Base-by-base conservation (phyloP, 2,888 invertebrate species). In the Hymenopus coronatus region DNA sequence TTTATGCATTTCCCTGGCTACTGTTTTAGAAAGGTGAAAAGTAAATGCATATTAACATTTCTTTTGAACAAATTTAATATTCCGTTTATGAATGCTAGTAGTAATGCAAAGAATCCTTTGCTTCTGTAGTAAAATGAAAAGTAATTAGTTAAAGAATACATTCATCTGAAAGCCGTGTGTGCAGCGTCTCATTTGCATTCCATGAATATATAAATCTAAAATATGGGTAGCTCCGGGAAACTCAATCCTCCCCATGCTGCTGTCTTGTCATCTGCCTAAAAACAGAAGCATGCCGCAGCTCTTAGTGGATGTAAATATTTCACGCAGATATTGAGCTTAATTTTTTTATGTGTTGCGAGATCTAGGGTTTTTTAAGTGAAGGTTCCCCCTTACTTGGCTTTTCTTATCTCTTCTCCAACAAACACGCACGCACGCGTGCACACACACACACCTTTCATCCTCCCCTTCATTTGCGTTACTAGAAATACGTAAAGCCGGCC, bases 291-390 rank as follows among this genome's bases (percentile, higher is more conserved):
- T 84, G 88, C 90, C 90, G 54, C 90, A 90, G 89, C 90, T 90
- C 88, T 90, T 90, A 89, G 85, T 40, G 12, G 28, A 6, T 46
- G 84, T 90, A 83, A 89, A 90, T 90, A 89, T 89, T 90, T 83
- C 28, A 90, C 89, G 87, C 86, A 86, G 40, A 90, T 88, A 82
- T 86, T 86, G 83, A 89, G 82, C 89, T 89, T 90, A 89, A 90
- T 89, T 90, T 88, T 90, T 90, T 90, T 87, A 89, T 89, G 87
- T 85, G 87, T 82, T 87, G 81, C 81, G 30, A 87, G 87, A 87
- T 28, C 87, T 54, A 54, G 70, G 82, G 86, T 28, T 87, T 88
- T 88, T 88, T 12, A 84, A 20, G 54, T 70, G 54, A 70, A 70
- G 54, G 20, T 70, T 8, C 87, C 54, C 54, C 54, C 15, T 70